phyloP scores from a whole-genome alignment of 2,113 vertebrate species.

The Gavialis gangeticus region DNA sequence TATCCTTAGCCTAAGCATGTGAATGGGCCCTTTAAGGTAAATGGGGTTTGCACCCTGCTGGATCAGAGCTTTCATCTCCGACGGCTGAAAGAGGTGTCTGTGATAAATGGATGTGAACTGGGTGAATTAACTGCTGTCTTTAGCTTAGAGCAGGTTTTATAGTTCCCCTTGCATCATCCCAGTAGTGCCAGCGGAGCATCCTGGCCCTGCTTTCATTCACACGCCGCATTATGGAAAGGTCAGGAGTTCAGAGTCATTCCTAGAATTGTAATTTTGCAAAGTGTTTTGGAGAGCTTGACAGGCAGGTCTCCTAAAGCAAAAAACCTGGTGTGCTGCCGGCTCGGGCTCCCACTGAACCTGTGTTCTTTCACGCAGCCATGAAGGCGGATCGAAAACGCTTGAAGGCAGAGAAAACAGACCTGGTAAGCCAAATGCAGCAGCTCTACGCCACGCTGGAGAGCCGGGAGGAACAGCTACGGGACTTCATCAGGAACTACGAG shows the following conservation, averaged over 20 bases:
- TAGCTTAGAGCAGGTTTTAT: not conserved
- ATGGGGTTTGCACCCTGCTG: not conserved
- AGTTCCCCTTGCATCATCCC: not conserved
- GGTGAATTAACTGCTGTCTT: not conserved
- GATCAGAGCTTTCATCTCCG: not conserved
- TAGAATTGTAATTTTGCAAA: not conserved
- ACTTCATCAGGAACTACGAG: slow-evolving; percentile 98
- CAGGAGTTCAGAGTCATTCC: not conserved
- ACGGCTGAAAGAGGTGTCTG: not conserved
- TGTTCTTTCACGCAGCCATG: slow-evolving; percentile 86
- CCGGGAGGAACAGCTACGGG: slow-evolving; percentile 95
- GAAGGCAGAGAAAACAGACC: slow-evolving; percentile 94
- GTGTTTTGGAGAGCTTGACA: not conserved
- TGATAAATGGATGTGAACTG: not conserved
- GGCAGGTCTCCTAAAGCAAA: not conserved
- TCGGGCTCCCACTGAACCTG: fast-evolving
- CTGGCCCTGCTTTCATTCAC: not conserved
- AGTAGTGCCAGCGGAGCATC: not conserved
- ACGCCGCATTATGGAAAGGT: not conserved
- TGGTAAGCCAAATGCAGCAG: slow-evolving; percentile 99
- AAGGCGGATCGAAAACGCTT: slow-evolving; percentile 95
- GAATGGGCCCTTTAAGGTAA: not conserved
- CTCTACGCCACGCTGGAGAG: slow-evolving; percentile 97
- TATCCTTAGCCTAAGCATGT: not conserved
- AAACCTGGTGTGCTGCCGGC: not conserved